A percentile compares a stretch with the other conserved stretches of the same genome.
Conservation (phyloP, 2,113 vertebrate species). For the Seriola dumerili region DNA sequence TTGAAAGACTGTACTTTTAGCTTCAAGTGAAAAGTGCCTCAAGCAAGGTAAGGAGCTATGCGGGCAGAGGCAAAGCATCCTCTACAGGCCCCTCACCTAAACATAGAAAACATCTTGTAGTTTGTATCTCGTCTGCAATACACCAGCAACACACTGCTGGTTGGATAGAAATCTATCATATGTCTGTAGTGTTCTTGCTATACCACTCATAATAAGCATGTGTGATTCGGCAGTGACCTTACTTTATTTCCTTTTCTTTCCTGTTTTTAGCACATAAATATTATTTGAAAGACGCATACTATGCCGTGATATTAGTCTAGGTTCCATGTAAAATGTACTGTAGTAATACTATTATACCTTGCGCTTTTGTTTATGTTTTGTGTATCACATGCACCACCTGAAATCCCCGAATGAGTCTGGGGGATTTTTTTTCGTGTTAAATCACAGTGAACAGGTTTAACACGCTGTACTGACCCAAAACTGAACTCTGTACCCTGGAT, state of each 20-base stretch:
- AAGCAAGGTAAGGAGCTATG: slow-evolving; percentile 75
- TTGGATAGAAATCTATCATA: neutral
- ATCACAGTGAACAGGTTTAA: slow-evolving; percentile 34
- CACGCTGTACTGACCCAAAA: neutral
- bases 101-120: neutral
- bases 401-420: slow-evolving; percentile 5
- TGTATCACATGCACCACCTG: slow-evolving; percentile 34
- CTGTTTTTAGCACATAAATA: neutral
- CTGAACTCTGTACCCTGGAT: slow-evolving; percentile 5
- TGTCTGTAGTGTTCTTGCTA: neutral
- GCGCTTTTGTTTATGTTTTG: slow-evolving; percentile 58
- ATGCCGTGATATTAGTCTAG: neutral
- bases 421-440: neutral
- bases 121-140: neutral
- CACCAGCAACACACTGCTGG: neutral
- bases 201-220: neutral
- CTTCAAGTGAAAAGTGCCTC: slow-evolving; percentile 78
- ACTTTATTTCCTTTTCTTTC: neutral
- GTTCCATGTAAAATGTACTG: neutral
- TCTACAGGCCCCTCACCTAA: neutral
- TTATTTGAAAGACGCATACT: neutral
- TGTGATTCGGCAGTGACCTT: neutral
- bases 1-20: slow-evolving; percentile 61
- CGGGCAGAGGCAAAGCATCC: slow-evolving; percentile 27
- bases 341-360: neutral